Base-by-base conservation (phyloP, 1,140 invertebrate genomes). In the Cataglyphis hispanica region DNA sequence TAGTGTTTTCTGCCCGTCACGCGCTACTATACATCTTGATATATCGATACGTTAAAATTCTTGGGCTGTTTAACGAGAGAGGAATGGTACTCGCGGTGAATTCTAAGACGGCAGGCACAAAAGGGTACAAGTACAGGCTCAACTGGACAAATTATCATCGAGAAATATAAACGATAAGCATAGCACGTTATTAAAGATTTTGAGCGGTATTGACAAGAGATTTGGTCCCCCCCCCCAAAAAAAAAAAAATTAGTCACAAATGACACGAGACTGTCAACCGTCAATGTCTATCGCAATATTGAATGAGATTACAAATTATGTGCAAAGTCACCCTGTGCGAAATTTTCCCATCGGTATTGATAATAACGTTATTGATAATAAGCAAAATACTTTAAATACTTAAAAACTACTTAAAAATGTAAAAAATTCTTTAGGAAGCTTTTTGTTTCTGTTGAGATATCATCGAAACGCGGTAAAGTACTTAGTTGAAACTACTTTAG, bases 1-100 rank as follows among this genome's bases (percentile, higher is more conserved):
- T 83, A 83, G 78, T 60, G 37, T 74, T 27, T 83, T 83, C 40
- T 83, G 78, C 78, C 78, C 53, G 27, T 61, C 67, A 50, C 53
- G 53, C 50, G 53, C 69, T 81, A 81, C n/a, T 67, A 46, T 74
- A 83, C 67, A 74, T 83, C 78, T 72, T 43, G 37, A 34, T 66
- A 81, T 58, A 61, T 72, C 46, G 61, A 19, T 43, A 75, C n/a
- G 22, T 74, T 50, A 46, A 80, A 80, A 80, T 80, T 80, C 50
- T 69, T 80, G 76, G 76, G 76, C 63, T 6, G 46, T 69, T 69
- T 80, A 34, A 46, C 66, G 67, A 80, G 37, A 25, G 78, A 86
- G 56, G 34, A 53, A 11, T 67, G 67, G 13, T 43, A 60, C 37
- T 72, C 53, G 43, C 43, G 37, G 19, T 31, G 37, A 83, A 74